Base-by-base conservation (phyloP, 2,113 vertebrate genomes). In the Heloderma charlesbogerti region DNA sequence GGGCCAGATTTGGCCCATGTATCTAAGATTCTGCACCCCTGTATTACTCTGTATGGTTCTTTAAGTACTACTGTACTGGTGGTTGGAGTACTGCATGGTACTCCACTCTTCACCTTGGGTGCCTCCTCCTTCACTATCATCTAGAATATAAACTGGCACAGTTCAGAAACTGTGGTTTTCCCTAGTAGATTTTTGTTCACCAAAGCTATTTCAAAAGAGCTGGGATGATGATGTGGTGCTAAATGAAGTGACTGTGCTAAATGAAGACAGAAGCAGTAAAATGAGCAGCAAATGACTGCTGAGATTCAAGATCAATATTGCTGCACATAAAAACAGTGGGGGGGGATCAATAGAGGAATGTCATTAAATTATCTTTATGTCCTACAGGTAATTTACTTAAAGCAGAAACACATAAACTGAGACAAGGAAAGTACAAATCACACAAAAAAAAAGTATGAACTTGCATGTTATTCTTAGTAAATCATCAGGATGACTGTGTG, bases 351-450 rank as follows among this genome's bases (percentile, higher is more conserved):
- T 92, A 89, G 84, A 95, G 91, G 40, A 75, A 92, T 94, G 92
- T 83, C 87, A 94, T 91, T 94, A 91, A 88, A 93, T 93, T 92
- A 94, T 93, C 72, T 91, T 88, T 95, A 92, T 95, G 94, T 93
- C 90, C 31, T 88, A 88, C 4, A 4, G 84, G 2, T 88, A 37
- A 69, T 81, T 43, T 92, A 75, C 43, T 60, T 51, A 81, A 91
- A 89, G 88, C 81, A 66, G 91, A 93, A n/a, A 2, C 27, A 84
- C 3, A 37, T 77, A 67, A 45, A 87, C 34, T 29, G 66, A 25
- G 79, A 4, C 34, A 85, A 92, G 88, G 87, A 89, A 92, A 79
- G 45, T 27, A 37, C 34, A 71, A 57, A 20, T 90, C 82, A n/a
- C n/a, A n/a, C n/a, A n/a, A n/a, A n/a, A n/a, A n/a, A n/a, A n/a